phyloP scores from a whole-genome alignment of 2,797 vertebrate species.

The Euphonia xanthogaster region DNA sequence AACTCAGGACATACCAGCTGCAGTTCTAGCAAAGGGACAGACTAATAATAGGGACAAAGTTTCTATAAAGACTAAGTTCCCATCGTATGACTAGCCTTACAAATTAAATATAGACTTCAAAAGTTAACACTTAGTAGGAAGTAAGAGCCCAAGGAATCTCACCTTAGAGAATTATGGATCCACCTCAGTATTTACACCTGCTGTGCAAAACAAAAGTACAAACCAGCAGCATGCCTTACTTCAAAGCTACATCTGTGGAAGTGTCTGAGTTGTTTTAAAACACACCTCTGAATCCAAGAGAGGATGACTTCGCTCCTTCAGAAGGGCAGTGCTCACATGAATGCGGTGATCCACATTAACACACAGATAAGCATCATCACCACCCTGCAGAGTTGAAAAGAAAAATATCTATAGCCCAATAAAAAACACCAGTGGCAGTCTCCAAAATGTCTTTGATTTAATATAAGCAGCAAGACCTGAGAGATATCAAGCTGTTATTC shows the following conservation, averaged over 20 bases:
- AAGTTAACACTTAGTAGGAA: background rate
- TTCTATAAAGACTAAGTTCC: background rate
- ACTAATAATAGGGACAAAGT: background rate
- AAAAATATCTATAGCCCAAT: background rate
- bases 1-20: background rate
- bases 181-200: background rate
- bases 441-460: background rate
- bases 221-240: background rate
- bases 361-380: conserved; percentile 86
- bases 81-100: rapidly evolving
- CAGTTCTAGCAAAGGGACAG: background rate
- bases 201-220: background rate
- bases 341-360: conserved; percentile 67
- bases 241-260: background rate
- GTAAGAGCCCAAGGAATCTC: background rate
- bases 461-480: background rate
- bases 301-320: conserved; percentile 77
- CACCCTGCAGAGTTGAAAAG: conserved; percentile 74
- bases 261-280: background rate
- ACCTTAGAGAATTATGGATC: background rate
- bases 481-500: background rate
- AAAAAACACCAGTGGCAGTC: background rate
- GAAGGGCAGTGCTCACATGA: conserved; percentile 70
- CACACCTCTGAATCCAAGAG: conserved; percentile 75
- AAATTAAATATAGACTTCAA: background rate